Conservation (phyloP, 2,888 invertebrate genomes). For the Dicranocentrus wangi region DNA sequence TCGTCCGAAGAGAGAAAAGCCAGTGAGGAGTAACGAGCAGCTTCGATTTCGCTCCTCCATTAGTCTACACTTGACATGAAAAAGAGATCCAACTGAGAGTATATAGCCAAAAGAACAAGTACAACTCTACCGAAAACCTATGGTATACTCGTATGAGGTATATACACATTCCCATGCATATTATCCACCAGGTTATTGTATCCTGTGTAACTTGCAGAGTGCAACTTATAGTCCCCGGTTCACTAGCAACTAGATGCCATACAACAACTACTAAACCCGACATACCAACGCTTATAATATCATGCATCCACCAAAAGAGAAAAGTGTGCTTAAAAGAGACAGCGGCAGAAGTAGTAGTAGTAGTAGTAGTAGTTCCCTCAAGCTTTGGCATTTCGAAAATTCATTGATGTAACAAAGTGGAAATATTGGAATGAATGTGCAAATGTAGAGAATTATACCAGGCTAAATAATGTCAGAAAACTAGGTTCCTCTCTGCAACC, state of each 20-base stretch:
- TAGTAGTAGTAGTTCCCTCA: too few species aligned
- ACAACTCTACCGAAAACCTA: not conserved
- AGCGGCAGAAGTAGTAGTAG: too few species aligned
- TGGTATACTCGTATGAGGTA: not conserved
- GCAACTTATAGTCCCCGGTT: too few species aligned
- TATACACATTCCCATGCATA: not conserved
- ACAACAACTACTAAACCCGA: too few species aligned
- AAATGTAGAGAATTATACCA: not conserved
- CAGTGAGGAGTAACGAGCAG: constrained; percentile 19
- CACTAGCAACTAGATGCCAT: too few species aligned
- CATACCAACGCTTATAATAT: too few species aligned
- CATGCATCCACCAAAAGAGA: constrained; percentile 9
- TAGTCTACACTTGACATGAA: constrained; percentile 22
- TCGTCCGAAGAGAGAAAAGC: constrained; percentile 4
- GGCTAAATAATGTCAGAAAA: constrained; percentile 20
- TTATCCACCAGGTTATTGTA: not conserved
- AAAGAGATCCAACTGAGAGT: not conserved
- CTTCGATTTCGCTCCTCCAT: constrained; percentile 30
- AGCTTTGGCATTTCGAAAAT: constrained; percentile 24
- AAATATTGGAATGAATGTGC: constrained; percentile 25
- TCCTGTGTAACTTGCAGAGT: too few species aligned
- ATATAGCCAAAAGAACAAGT: not conserved
- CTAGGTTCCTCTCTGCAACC: not conserved
- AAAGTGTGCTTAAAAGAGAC: constrained; percentile 13
- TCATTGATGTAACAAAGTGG: constrained; percentile 38